Conservation (phyloP, 2,797 vertebrate genomes). For the Catharus ustulatus region DNA sequence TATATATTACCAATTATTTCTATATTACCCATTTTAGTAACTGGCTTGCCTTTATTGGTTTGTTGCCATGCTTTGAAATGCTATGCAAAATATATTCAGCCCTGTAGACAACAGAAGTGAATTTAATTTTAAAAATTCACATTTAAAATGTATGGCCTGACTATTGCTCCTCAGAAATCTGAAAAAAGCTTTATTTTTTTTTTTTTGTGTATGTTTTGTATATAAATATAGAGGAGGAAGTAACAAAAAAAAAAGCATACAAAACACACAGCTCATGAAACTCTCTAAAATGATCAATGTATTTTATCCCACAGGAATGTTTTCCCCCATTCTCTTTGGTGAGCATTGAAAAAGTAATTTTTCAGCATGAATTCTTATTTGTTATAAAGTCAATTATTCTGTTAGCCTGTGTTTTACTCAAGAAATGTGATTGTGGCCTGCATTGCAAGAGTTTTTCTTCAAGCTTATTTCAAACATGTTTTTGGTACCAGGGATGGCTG, state of each 20-base stretch:
- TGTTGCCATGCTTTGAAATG: not conserved
- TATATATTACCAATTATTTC: not conserved
- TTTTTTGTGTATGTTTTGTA: not conserved
- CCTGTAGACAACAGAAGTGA: not conserved
- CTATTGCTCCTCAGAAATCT: not conserved
- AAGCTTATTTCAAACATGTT: not conserved
- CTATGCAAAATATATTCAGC: not conserved
- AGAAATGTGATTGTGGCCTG: not conserved
- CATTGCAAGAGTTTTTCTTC: not conserved
- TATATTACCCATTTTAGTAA: not conserved
- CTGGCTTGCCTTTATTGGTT: not conserved
- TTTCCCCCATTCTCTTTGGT: not conserved
- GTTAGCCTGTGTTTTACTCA: not conserved
- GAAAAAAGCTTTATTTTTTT: not conserved
- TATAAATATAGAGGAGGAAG: not conserved
- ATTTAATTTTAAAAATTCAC: not conserved
- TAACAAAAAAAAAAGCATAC: not conserved
- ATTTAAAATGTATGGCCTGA: not conserved
- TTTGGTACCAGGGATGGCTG: not conserved
- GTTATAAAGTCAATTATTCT: slow-evolving; percentile 2
- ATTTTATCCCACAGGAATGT: not conserved
- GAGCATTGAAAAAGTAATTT: slow-evolving; percentile 13
- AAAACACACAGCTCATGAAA: not conserved
- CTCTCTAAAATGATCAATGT: not conserved
- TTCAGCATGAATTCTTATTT: not conserved